phyloP scores from a whole-genome alignment of 2,113 vertebrate genomes.

The Pelecanoides urinatrix region DNA sequence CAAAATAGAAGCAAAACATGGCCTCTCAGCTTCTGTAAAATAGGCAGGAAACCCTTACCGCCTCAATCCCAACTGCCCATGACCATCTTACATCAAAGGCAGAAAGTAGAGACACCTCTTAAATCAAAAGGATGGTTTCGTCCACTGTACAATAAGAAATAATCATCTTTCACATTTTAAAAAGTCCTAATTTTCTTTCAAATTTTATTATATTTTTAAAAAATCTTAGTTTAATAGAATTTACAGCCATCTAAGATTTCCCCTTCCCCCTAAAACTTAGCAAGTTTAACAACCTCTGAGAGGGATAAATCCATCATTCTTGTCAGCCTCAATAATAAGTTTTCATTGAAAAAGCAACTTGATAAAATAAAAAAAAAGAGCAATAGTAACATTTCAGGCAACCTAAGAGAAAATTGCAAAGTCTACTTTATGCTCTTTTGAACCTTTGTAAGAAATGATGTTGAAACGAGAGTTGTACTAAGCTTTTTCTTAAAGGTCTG shows the following conservation, averaged over 20 bases:
- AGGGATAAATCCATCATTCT: neutral
- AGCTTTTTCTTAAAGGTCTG: neutral
- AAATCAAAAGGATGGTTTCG: neutral
- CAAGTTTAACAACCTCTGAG: neutral
- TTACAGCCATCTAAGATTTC: neutral
- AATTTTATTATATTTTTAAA: neutral
- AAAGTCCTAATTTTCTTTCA: neutral
- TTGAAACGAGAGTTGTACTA: neutral
- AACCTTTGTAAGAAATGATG: neutral
- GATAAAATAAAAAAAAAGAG: neutral
- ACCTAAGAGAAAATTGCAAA: neutral
- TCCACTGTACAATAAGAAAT: neutral
- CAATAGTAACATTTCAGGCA: neutral
- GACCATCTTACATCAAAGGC: neutral
- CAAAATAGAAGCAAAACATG: neutral
- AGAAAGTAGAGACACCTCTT: neutral
- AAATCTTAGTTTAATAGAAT: neutral
- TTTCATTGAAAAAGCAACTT: neutral
- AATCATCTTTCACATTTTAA: neutral
- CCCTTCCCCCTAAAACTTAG: neutral
- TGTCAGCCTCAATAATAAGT: neutral
- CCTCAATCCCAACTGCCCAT: neutral
- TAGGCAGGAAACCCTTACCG: neutral
- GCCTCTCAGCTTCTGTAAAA: neutral
- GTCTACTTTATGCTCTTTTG: neutral